These are phyloP conservation scores for Propithecus coquereli DNA, from an alignment of 2,113 vertebrate genomes.

Conservation along the genomic window DNA sequence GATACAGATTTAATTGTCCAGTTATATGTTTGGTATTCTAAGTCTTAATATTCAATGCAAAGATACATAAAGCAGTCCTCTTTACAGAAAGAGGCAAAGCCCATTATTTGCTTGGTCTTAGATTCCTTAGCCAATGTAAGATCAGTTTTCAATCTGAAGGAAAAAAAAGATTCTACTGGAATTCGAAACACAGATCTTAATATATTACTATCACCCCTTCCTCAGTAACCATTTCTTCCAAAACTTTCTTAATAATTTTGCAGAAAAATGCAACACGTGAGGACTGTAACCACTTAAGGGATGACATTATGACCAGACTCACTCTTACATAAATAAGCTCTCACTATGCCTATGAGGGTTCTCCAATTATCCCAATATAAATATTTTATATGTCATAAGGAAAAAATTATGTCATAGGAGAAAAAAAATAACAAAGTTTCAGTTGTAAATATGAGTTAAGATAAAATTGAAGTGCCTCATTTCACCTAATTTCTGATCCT, in stretches of 20 bases:
- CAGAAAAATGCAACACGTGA: background rate
- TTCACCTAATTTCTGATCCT: slow-evolving; percentile 16
- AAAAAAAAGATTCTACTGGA: background rate
- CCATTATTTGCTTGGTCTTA: background rate
- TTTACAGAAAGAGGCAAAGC: background rate
- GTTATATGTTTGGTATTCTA: background rate
- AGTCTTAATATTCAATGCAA: background rate
- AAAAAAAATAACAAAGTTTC: background rate
- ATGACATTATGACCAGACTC: background rate
- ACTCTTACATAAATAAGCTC: background rate
- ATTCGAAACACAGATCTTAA: background rate
- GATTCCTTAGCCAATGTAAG: background rate
- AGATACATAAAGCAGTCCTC: background rate
- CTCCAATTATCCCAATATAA: background rate
- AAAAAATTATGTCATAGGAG: background rate
- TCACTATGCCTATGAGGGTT: background rate
- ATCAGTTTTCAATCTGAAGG: background rate
- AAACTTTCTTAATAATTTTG: background rate
- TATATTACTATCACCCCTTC: background rate
- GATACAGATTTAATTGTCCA: background rate
- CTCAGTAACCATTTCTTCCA: background rate
- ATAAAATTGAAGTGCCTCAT: background rate
- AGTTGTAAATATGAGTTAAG: background rate
- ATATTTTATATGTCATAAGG: background rate
- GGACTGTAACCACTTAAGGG: background rate